Evolutionary conservation across 2,797 vertebrate species (phyloP).

Genomic region (Valencia hispanica): DNA sequence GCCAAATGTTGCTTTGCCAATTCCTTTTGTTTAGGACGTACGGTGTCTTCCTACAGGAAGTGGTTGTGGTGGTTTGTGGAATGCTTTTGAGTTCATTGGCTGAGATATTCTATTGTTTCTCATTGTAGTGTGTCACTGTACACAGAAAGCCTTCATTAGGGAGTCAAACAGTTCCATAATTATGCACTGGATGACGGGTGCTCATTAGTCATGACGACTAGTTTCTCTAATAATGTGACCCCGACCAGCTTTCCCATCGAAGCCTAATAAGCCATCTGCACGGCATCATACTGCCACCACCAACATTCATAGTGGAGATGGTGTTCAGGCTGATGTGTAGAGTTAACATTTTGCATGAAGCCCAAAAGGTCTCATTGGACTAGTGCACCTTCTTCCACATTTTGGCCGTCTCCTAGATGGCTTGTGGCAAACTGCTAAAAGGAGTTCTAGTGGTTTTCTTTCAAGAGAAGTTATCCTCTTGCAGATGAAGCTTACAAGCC

Average conservation of each 20-base stretch:
- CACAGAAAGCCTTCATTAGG: not conserved
- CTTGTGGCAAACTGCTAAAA: not conserved
- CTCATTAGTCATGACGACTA: not conserved
- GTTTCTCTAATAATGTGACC: not conserved
- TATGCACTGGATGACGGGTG: not conserved
- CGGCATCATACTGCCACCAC: too few species aligned
- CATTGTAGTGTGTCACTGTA: too few species aligned
- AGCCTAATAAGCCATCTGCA: too few species aligned
- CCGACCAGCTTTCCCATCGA: not conserved
- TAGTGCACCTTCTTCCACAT: not conserved
- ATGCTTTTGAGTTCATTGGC: not conserved
- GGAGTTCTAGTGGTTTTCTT: not conserved
- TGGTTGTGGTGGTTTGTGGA: too few species aligned
- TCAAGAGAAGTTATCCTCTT: not conserved
- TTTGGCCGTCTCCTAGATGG: not conserved
- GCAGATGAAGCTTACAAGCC: too few species aligned
- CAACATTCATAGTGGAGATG: too few species aligned
- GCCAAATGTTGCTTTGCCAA: not conserved
- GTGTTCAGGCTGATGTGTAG: too few species aligned
- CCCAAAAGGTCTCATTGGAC: not conserved
- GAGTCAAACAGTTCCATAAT: not conserved
- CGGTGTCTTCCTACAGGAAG: not conserved
- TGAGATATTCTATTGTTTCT: too few species aligned
- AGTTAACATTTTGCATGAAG: too few species aligned
- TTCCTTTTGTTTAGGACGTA: not conserved